phyloP scores from a whole-genome alignment of 2,888 invertebrate species.

The Neelides folsomi region DNA sequence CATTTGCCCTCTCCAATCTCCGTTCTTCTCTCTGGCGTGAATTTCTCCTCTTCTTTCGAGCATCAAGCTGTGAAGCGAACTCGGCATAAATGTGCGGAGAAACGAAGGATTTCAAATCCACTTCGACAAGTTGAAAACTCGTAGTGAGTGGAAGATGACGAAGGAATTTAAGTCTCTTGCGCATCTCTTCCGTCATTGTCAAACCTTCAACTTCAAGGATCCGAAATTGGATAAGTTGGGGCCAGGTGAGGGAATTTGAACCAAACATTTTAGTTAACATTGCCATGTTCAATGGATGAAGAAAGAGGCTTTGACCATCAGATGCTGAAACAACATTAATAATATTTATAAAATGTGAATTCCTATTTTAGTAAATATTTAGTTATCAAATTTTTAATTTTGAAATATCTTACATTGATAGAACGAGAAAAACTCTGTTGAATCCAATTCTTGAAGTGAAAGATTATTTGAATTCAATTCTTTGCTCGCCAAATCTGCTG shows the following conservation, averaged over 20 bases:
- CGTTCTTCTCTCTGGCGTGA: slow-evolving; percentile 63
- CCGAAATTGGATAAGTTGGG: slow-evolving; percentile 55
- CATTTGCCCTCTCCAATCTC: slow-evolving; percentile 62
- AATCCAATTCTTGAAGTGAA: slow-evolving; percentile 19
- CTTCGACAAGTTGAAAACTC: slow-evolving; percentile 78
- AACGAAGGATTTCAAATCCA: slow-evolving; percentile 58
- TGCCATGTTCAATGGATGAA: slow-evolving; percentile 78
- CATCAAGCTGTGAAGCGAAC: slow-evolving; percentile 55
- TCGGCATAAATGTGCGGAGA: slow-evolving; percentile 49
- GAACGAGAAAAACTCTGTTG: slow-evolving; percentile 57
- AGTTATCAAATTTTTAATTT: no score
- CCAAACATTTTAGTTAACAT: slow-evolving; percentile 80
- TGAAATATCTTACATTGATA: slow-evolving; percentile 54
- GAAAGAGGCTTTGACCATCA: slow-evolving; percentile 83
- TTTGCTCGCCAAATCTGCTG: no score
- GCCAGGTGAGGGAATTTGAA: slow-evolving; percentile 56
- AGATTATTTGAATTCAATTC: slow-evolving; percentile 9
- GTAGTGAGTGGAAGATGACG: slow-evolving; percentile 81
- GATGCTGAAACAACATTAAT: slow-evolving; percentile 47
- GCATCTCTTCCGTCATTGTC: slow-evolving; percentile 68
- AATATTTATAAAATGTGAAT: no score
- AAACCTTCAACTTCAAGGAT: slow-evolving; percentile 78
- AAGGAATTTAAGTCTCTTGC: slow-evolving; percentile 59
- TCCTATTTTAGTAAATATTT: background rate
- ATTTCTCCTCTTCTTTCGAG: slow-evolving; percentile 54